Percentiles rank a stretch among this genome's conserved stretches.
Evolutionary conservation across 2,797 vertebrate genomes (phyloP).

Genomic region (Arnoldichthys spilopterus): DNA sequence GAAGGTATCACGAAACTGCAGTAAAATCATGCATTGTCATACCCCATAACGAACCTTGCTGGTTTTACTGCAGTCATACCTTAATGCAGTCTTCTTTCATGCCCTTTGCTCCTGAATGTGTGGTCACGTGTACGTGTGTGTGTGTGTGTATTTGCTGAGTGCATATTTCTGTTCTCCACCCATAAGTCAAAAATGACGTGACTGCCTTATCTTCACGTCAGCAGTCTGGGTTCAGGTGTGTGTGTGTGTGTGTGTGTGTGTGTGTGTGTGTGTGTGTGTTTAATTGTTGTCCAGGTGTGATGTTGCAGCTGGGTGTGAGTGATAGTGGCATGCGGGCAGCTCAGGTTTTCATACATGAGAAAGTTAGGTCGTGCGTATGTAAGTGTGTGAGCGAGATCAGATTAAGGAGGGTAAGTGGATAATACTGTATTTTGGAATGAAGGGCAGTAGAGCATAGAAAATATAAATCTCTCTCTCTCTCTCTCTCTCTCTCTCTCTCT

Average conservation of each 20-base stretch:
- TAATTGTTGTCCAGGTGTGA: slow-evolving; percentile 66
- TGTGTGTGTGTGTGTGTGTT: too few relatives aligned
- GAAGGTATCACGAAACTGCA: too few relatives aligned
- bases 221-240: slow-evolving; percentile 34
- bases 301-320: slow-evolving; percentile 66
- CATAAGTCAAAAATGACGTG: slow-evolving; percentile 8
- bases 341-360: slow-evolving; percentile 60
- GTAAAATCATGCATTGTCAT: too few relatives aligned
- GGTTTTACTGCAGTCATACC: not conserved
- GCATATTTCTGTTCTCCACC: slow-evolving; percentile 33
- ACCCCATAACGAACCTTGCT: not conserved
- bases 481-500: not conserved
- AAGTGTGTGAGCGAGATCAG: not conserved
- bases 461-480: too few relatives aligned
- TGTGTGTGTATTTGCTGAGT: too few relatives aligned
- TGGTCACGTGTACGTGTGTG: slow-evolving; percentile 60
- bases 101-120: slow-evolving; percentile 1
- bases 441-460: slow-evolving; percentile 10
- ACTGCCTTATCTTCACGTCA: slow-evolving; percentile 34
- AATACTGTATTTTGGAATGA: slow-evolving; percentile 13
- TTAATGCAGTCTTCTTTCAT: too few relatives aligned
- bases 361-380: too few relatives aligned
- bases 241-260: too few relatives aligned
- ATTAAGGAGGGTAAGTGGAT: not conserved
- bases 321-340: slow-evolving; percentile 72